Percentiles rank a stretch among this genome's conserved stretches.
phyloP scores from a whole-genome alignment of 2,888 invertebrate species.

The Hoplodrina blanda region DNA sequence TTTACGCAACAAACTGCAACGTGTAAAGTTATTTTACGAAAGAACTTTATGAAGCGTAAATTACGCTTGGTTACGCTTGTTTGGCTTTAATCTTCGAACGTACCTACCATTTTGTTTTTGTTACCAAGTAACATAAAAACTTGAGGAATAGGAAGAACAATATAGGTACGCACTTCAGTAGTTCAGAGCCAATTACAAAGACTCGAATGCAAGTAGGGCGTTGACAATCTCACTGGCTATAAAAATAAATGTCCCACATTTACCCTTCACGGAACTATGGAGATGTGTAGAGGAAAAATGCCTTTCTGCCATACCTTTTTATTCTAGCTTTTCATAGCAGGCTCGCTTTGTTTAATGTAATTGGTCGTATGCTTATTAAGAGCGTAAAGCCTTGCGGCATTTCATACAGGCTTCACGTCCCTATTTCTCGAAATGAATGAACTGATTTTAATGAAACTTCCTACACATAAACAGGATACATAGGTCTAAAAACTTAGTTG shows the following conservation, averaged over 20 bases:
- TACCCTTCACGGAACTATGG: slow-evolving; percentile 44
- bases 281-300: slow-evolving; percentile 28
- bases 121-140: slow-evolving; percentile 12
- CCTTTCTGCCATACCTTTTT: slow-evolving; percentile 20
- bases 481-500: no score
- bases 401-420: no score
- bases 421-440: no score
- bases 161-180: slow-evolving; percentile 7
- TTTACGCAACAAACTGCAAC: not conserved
- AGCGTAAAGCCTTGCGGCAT: no score
- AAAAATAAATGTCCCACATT: slow-evolving; percentile 63
- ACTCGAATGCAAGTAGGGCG: slow-evolving; percentile 57
- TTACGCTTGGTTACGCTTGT: not conserved
- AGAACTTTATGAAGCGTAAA: not conserved
- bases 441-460: no score
- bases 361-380: slow-evolving; percentile 3
- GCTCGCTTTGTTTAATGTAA: slow-evolving; percentile 26
- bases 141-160: not conserved
- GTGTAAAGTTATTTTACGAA: not conserved
- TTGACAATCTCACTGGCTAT: slow-evolving; percentile 56
- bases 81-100: not conserved
- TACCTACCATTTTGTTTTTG: not conserved
- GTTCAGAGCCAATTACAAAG: slow-evolving; percentile 51
- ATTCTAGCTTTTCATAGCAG: not conserved
- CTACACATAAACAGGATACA: no score